Conservation (phyloP, 1,140 invertebrate genomes). For the Drosophila hydei region DNA sequence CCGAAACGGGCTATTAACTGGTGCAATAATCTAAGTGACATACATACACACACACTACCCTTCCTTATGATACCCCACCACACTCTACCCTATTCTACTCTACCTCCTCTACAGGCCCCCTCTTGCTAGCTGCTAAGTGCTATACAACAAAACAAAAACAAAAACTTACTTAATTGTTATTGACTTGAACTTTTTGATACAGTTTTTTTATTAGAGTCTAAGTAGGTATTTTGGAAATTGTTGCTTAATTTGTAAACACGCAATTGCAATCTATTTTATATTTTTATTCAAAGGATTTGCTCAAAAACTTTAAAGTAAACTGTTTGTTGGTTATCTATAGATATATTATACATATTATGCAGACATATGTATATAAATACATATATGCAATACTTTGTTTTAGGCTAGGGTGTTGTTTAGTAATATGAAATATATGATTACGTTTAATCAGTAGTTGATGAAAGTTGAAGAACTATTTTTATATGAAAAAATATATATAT, state of each 20-base stretch:
- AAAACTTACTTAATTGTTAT: conserved; percentile 78
- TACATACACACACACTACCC: not conserved
- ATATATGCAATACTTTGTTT: conserved; percentile 70
- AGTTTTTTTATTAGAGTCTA: conserved; percentile 64
- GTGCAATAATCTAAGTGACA: conserved; percentile 61
- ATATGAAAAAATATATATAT: conserved; percentile 56
- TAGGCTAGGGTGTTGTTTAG: conserved; percentile 78
- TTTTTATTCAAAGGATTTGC: conserved; percentile 59
- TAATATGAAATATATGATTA: conserved; percentile 48
- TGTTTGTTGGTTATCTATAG: conserved; percentile 39
- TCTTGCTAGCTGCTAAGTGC: conserved; percentile 64
- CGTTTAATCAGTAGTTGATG: conserved; percentile 45
- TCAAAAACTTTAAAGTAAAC: conserved; percentile 43
- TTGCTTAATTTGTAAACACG: conserved; percentile 76
- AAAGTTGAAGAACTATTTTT: conserved; percentile 67
- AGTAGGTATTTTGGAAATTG: conserved; percentile 81
- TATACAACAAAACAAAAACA: conserved; percentile 26
- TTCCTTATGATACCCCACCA: not conserved
- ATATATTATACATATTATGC: conserved; percentile 11
- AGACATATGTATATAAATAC: conserved; percentile 20
- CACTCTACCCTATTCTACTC: not conserved
- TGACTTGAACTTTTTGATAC: conserved; percentile 75
- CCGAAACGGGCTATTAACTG: conserved; percentile 78
- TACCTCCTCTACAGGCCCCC: conserved; percentile 48
- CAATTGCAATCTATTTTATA: conserved; percentile 68